Conservation (phyloP, 64 coral and sea anemone genomes). For the Actinia tenebrosa region DNA sequence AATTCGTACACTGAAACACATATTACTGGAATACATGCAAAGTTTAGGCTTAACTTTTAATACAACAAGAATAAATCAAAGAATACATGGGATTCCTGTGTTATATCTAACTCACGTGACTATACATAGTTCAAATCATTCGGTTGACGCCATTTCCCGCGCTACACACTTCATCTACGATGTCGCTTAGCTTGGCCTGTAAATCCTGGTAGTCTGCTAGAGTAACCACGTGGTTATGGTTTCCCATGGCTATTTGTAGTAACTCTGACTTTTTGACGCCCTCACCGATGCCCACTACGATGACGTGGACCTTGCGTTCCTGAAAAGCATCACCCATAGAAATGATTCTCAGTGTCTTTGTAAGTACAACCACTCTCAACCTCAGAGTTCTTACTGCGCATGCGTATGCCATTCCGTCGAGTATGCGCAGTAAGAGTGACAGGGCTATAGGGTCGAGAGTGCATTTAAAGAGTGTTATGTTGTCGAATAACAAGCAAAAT, state of each 20-base stretch:
- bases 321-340: background rate
- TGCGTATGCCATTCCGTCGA: background rate
- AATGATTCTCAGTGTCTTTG: background rate
- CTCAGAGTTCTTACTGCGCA: background rate
- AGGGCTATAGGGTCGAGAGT: too few species aligned
- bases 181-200: background rate
- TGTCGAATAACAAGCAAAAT: too few species aligned
- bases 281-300: slow-evolving; percentile 23
- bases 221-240: background rate
- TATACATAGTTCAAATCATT: too few species aligned
- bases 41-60: too few species aligned
- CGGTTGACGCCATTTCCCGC: background rate
- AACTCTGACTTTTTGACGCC: slow-evolving; percentile 4
- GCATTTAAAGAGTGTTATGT: too few species aligned
- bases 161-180: slow-evolving; percentile 18
- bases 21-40: too few species aligned
- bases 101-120: background rate
- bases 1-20: too few species aligned
- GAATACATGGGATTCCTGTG: too few species aligned
- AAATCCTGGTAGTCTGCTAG: background rate
- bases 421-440: too few species aligned
- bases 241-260: slow-evolving; percentile 39
- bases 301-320: slow-evolving; percentile 20
- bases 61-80: too few species aligned
- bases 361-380: too few species aligned